phyloP scores from a whole-genome alignment of 1,140 invertebrate species.

The Metopolophium dirhodum region DNA sequence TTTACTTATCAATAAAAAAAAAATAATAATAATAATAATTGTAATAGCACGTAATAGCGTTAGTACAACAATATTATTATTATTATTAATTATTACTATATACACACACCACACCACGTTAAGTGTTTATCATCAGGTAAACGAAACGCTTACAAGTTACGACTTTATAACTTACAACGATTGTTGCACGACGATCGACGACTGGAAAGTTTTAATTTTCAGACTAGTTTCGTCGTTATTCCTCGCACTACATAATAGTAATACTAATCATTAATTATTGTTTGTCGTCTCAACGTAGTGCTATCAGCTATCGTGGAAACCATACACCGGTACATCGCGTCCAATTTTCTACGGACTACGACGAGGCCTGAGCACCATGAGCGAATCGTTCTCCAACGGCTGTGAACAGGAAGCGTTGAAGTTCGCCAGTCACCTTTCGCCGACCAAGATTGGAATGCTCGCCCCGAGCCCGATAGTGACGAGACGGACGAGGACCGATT shows the following conservation, averaged over 20 bases:
- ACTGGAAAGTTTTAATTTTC: not conserved
- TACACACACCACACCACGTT: not conserved
- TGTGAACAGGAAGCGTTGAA: constrained; percentile 3
- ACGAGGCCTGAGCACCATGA: not conserved
- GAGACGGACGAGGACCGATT: constrained; percentile 76
- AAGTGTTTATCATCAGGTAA: not conserved
- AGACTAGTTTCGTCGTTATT: not conserved
- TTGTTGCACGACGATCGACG: not conserved
- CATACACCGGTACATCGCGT: not conserved
- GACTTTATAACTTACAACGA: not conserved
- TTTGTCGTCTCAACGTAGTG: not conserved
- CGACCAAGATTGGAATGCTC: constrained; percentile 29
- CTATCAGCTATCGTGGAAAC: not conserved
- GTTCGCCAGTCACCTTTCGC: constrained; percentile 10
- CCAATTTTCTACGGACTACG: not conserved
- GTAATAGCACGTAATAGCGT: not conserved
- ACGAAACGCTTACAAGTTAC: not conserved
- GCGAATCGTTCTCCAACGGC: not conserved
- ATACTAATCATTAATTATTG: not conserved
- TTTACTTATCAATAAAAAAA: not conserved
- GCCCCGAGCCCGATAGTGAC: constrained; percentile 79
- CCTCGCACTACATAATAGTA: not conserved
- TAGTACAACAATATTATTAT: not conserved
- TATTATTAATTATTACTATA: not conserved
- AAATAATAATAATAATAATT: not conserved